Base-by-base conservation (phyloP, 2,797 vertebrate species). In the Helostoma temminkii region DNA sequence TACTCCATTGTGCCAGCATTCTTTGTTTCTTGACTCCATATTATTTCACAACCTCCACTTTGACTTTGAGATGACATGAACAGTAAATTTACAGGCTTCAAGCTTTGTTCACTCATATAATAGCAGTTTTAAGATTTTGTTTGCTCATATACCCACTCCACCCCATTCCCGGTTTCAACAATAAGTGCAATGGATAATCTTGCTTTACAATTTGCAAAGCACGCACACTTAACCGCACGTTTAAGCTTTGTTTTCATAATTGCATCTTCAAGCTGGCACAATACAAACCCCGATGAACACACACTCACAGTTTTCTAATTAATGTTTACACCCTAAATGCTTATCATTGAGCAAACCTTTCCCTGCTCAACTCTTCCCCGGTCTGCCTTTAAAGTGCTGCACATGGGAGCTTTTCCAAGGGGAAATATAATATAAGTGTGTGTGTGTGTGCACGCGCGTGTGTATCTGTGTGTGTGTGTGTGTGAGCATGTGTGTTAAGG, bases 201-300 rank as follows among this genome's bases (percentile, higher is more conserved):
- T 60, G 66, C 79, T 56, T 83, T 71, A 80, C 61, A 84, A 74
- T 84, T 84, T 77, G 67, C 55, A 66, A 76, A 75, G 72, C 61
- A 43, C 70, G 70, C 66, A 73, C 72, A 75, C 69, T 72, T 76
- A 58, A 76, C 69, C 42, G 55, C 54, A 7, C 78, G 69, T 85
- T 82, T 72, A 66, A 78, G 82, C 86, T 86, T 92, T 89, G 84
- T 91, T 90, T 85, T 78, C 66, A 78, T 92, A 88, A 91, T 90
- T 90, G 74, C 81, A 78, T 85, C 81, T 82, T 88, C 75, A 87
- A 74, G 69, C 81, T 54, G 25, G 43, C 57, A 87, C 73, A 86
- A 86, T 81, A 72, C 5, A 24, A 66, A 66, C 46, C 57, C 74
- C 52, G 10, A 30, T 43, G 32, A 72, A 81, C 62, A 58, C 37